Evolutionary conservation across 2,888 invertebrate species (phyloP).

Genomic region (Erebia palarica): DNA sequence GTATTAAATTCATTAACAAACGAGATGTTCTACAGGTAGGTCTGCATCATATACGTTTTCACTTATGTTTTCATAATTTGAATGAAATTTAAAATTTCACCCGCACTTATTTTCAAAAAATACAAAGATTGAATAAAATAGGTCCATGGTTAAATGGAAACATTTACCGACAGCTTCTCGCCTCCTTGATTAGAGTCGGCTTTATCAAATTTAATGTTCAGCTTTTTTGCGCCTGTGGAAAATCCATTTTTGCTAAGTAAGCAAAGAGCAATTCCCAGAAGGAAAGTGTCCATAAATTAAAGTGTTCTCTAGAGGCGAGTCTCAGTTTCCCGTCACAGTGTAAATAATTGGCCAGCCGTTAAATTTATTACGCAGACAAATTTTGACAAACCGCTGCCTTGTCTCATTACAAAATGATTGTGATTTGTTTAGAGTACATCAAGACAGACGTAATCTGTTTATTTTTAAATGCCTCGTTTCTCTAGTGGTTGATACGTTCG

Average conservation of each 20-base stretch:
- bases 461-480: too few relatives aligned
- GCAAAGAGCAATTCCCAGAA: conserved; percentile 53
- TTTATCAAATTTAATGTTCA: conserved; percentile 44
- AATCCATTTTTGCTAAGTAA: conserved; percentile 47
- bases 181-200: conserved; percentile 41
- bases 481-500: too few relatives aligned
- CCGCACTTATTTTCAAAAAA: conserved; percentile 23
- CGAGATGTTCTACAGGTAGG: too few relatives aligned
- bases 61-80: neutral
- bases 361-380: conserved; percentile 71
- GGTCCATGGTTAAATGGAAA: conserved; percentile 27
- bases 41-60: neutral
- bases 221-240: conserved; percentile 37
- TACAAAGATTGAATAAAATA: conserved; percentile 25
- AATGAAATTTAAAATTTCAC: neutral
- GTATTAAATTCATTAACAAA: too few relatives aligned
- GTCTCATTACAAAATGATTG: conserved; percentile 20
- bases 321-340: conserved; percentile 66
- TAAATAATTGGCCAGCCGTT: conserved; percentile 70
- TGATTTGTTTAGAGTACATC: conserved; percentile 21
- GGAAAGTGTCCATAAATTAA: conserved; percentile 73
- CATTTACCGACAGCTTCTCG: conserved; percentile 32
- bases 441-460: neutral
- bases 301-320: conserved; percentile 61
- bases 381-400: conserved; percentile 62